A percentile compares a stretch with the other conserved stretches of the same genome.
These are phyloP conservation scores for Hyphantria cunea DNA, from an alignment of 1,140 invertebrate species.

Conservation along the genomic window DNA sequence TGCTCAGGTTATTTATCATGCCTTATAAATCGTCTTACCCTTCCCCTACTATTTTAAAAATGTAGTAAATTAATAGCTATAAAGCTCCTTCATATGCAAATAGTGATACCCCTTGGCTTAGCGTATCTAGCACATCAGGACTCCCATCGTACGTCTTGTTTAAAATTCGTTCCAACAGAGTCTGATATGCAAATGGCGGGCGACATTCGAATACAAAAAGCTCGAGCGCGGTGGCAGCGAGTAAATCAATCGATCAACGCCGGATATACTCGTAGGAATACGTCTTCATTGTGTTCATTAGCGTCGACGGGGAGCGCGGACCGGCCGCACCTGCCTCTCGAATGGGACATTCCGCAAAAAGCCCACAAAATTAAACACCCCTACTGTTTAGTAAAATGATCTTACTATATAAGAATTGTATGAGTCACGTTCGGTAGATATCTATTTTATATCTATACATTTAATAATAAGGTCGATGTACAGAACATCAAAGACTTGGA, in stretches of 20 bases:
- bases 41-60: slow-evolving; percentile 28
- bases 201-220: slow-evolving; percentile 80
- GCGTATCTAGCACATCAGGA: slow-evolving; percentile 54
- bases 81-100: slow-evolving; percentile 52
- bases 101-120: slow-evolving; percentile 44
- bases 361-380: slow-evolving; percentile 42
- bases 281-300: slow-evolving; percentile 81
- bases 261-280: slow-evolving; percentile 73
- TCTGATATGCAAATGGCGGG: slow-evolving; percentile 72
- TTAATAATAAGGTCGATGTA: too few species aligned
- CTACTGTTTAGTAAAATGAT: slow-evolving; percentile 32
- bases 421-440: not conserved
- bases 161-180: slow-evolving; percentile 59
- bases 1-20: slow-evolving; percentile 22
- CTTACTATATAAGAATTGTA: slow-evolving; percentile 6
- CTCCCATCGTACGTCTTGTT: slow-evolving; percentile 59
- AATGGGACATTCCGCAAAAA: slow-evolving; percentile 65
- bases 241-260: slow-evolving; percentile 81
- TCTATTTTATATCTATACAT: too few species aligned
- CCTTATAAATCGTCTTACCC: slow-evolving; percentile 14
- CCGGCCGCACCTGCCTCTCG: slow-evolving; percentile 65
- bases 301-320: slow-evolving; percentile 51
- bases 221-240: slow-evolving; percentile 75
- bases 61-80: slow-evolving; percentile 41
- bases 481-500: too few species aligned